Percentiles rank a stretch among this genome's conserved stretches.
Evolutionary conservation across 2,888 invertebrate species (phyloP).

Genomic region (Stenichneumon culpator): DNA sequence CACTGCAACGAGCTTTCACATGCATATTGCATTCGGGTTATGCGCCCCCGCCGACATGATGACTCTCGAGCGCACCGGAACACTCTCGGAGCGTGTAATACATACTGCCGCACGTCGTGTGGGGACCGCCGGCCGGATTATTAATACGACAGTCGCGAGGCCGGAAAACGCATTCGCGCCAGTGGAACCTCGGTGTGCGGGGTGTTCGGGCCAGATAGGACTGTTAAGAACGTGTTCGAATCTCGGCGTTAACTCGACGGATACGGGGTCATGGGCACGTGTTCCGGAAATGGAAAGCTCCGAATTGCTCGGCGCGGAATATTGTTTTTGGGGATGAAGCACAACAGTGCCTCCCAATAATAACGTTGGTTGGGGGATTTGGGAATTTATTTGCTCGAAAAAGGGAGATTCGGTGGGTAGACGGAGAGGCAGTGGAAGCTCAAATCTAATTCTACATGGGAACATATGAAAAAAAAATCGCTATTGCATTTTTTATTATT

Average conservation of each 20-base stretch:
- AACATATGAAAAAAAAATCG: too few relatives aligned
- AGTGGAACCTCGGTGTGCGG: not conserved
- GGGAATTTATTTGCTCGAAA: too few relatives aligned
- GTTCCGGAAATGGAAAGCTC: conserved; percentile 19
- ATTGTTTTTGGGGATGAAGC: not conserved
- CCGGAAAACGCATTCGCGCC: conserved; percentile 4
- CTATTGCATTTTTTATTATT: too few relatives aligned
- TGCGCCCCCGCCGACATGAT: conserved; percentile 55
- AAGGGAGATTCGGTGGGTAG: too few relatives aligned
- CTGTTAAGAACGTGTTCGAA: conserved; percentile 25
- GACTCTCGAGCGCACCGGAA: conserved; percentile 71
- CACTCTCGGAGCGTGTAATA: conserved; percentile 75
- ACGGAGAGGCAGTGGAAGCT: too few relatives aligned
- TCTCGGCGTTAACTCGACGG: not conserved
- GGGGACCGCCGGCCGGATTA: conserved; percentile 4
- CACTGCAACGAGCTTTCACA: conserved; percentile 54
- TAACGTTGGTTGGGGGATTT: too few relatives aligned
- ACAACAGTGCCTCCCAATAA: not conserved
- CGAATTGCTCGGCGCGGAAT: not conserved
- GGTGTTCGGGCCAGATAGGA: not conserved
- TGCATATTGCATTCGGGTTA: conserved; percentile 77
- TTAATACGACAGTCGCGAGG: not conserved
- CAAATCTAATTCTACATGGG: too few relatives aligned
- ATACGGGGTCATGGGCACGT: not conserved
- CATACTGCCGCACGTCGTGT: conserved; percentile 65